Percentiles rank a stretch among this genome's conserved stretches.
Evolutionary conservation across 2,888 invertebrate genomes (phyloP).

Genomic region (Polyploca ridens): DNA sequence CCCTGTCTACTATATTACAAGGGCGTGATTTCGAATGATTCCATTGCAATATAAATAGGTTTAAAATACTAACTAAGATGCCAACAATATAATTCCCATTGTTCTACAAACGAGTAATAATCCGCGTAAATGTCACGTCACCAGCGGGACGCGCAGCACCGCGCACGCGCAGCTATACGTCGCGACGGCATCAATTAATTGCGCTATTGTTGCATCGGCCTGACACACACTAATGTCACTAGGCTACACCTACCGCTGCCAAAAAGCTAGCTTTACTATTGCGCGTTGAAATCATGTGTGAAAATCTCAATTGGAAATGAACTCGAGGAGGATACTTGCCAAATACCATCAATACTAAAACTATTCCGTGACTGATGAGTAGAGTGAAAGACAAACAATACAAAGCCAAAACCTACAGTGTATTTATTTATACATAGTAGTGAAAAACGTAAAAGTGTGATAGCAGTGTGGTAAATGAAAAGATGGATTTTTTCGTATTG

Average conservation of each 20-base stretch:
- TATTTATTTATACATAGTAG: too few relatives aligned
- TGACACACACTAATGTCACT: conserved; percentile 38
- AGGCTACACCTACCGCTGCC: neutral
- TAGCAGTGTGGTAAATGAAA: too few relatives aligned
- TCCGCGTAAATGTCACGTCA: conserved; percentile 47
- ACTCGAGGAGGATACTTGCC: conserved; percentile 10
- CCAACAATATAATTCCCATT: conserved; percentile 30
- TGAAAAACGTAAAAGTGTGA: too few relatives aligned
- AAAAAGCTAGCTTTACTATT: neutral
- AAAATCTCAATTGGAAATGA: neutral
- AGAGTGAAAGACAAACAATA: neutral
- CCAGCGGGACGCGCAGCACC: conserved; percentile 27
- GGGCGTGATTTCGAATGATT: neutral
- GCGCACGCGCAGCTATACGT: conserved; percentile 18
- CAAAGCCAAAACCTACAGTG: neutral
- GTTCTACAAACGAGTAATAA: conserved; percentile 36
- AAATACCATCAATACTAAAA: neutral
- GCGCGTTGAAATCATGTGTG: neutral
- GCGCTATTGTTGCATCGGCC: conserved; percentile 49
- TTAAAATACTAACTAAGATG: conserved; percentile 27
- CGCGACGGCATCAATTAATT: conserved; percentile 49
- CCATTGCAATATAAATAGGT: conserved; percentile 6
- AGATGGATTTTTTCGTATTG: too few relatives aligned
- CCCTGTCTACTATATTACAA: neutral
- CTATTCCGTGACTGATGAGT: neutral